phyloP scores from a whole-genome alignment of 2,797 vertebrate species.

The Hylomyscus alleni region DNA sequence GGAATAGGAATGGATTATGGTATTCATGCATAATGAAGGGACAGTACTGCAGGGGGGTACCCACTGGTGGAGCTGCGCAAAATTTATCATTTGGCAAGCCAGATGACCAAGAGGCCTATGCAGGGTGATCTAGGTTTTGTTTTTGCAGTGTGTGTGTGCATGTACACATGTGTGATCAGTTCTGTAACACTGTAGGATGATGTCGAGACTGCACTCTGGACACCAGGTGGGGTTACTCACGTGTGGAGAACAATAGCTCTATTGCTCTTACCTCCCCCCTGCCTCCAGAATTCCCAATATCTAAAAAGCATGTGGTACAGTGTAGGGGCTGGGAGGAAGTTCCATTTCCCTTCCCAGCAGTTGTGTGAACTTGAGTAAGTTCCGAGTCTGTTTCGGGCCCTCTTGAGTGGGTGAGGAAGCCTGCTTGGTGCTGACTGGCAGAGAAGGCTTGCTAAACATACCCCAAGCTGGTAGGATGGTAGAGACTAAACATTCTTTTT shows the following conservation, averaged over 20 bases:
- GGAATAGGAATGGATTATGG: neutral
- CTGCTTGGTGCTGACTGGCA: accelerated
- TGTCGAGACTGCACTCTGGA: neutral
- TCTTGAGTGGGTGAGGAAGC: neutral
- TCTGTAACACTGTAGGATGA: conserved; percentile 1
- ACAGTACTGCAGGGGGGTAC: neutral
- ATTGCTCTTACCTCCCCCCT: neutral
- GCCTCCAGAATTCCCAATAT: neutral
- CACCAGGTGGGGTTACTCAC: neutral
- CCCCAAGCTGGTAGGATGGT: neutral
- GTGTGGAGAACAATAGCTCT: conserved; percentile 7
- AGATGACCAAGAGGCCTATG: neutral
- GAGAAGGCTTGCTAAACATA: neutral
- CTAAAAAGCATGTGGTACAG: neutral
- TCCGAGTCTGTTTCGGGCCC: neutral
- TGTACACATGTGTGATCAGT: neutral
- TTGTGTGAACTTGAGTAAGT: neutral
- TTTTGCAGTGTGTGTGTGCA: neutral
- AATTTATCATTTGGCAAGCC: conserved; percentile 4
- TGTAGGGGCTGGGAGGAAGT: neutral
- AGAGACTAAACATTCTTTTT: neutral
- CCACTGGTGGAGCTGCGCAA: neutral
- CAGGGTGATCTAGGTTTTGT: neutral
- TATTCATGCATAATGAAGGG: too few relatives aligned
- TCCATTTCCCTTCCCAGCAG: neutral